phyloP scores from a whole-genome alignment of 2,888 invertebrate species.

The Sinotaia quadrata region DNA sequence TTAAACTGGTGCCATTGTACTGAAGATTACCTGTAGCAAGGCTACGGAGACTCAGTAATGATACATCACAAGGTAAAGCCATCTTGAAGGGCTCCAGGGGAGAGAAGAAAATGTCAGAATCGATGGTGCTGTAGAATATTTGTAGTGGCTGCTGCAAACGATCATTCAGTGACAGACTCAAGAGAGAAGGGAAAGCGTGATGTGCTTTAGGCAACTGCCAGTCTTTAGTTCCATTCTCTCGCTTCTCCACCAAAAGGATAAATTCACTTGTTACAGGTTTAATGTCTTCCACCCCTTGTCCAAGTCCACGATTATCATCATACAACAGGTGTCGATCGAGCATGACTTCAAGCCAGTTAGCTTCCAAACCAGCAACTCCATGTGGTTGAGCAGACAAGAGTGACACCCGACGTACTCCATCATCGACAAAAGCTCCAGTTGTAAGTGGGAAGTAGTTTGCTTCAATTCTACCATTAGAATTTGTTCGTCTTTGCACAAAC shows the following conservation, averaged over 20 bases:
- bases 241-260: conserved; percentile 56
- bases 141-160: conserved; percentile 53
- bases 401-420: conserved; percentile 54
- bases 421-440: conserved; percentile 63
- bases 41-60: conserved; percentile 54
- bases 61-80: conserved; percentile 60
- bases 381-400: conserved; percentile 66
- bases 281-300: conserved; percentile 67
- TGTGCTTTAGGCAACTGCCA: conserved; percentile 18
- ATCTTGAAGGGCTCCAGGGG: conserved; percentile 42
- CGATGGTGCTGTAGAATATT: conserved; percentile 47
- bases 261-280: conserved; percentile 56
- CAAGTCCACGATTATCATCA: conserved; percentile 67
- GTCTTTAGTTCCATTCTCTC: background rate
- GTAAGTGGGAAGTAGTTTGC: conserved; percentile 71
- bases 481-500: conserved; percentile 60
- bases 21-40: conserved; percentile 49
- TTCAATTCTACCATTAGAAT: conserved; percentile 53
- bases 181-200: conserved; percentile 52
- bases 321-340: conserved; percentile 65
- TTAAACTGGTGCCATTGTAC: conserved; percentile 60
- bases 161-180: conserved; percentile 45
- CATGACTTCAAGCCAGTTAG: conserved; percentile 68
- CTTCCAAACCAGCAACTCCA: conserved; percentile 61
- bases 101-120: conserved; percentile 46